phyloP scores from a whole-genome alignment of 1,140 invertebrate genomes.

The Aradophagus sp. region DNA sequence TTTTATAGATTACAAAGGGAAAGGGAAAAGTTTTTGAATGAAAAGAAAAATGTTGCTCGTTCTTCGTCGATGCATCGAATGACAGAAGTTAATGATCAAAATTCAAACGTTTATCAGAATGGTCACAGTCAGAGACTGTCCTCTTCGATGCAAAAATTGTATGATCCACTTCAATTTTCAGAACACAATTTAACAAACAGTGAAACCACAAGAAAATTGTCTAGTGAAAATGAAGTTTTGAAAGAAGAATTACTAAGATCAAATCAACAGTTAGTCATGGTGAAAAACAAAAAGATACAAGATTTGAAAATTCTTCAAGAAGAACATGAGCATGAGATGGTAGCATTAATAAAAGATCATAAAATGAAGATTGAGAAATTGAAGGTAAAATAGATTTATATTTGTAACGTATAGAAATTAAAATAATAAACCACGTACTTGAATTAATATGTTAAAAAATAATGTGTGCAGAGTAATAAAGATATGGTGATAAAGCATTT shows the following conservation, averaged over 20 bases:
- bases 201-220: conserved; percentile 70
- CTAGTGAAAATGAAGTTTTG: conserved; percentile 77
- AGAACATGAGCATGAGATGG: conserved; percentile 84
- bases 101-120: conserved; percentile 72
- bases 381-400: conserved; percentile 64
- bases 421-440: neutral
- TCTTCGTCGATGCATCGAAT: conserved; percentile 63
- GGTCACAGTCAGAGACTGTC: too few relatives aligned
- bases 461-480: conserved; percentile 68
- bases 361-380: conserved; percentile 69
- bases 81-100: conserved; percentile 66
- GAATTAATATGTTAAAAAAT: neutral
- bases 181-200: conserved; percentile 73
- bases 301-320: conserved; percentile 85
- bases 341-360: conserved; percentile 72
- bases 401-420: neutral
- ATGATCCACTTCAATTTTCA: too few relatives aligned
- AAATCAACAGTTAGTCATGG: conserved; percentile 79
- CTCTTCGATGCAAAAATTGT: too few relatives aligned
- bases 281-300: conserved; percentile 84
- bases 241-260: conserved; percentile 79
- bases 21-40: conserved; percentile 77
- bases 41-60: conserved; percentile 62
- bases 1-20: conserved; percentile 79
- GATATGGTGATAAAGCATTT: conserved; percentile 76